Percentiles rank a stretch among this genome's conserved stretches.
Evolutionary conservation across 2,113 vertebrate genomes (phyloP).

Genomic region (Myocastor coypus): DNA sequence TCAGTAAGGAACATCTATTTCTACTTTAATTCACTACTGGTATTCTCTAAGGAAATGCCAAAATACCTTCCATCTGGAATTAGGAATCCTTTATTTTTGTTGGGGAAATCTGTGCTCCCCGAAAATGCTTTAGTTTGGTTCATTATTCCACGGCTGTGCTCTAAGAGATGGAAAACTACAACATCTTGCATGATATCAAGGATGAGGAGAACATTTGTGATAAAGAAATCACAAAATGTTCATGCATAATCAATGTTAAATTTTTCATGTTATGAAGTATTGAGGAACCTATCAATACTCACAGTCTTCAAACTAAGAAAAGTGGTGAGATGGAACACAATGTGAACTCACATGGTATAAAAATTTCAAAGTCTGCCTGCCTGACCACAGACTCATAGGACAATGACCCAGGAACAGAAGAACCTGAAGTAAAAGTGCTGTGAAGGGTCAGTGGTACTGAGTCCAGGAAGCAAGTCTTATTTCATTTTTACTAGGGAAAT

Average conservation of each 20-base stretch:
- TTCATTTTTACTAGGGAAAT: neutral
- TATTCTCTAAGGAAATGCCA: constrained; percentile 64
- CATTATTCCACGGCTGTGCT: constrained; percentile 37
- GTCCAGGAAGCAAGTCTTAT: neutral
- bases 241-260: neutral
- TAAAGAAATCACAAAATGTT: neutral
- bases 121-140: constrained; percentile 53
- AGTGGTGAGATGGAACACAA: neutral
- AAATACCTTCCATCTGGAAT: constrained; percentile 78
- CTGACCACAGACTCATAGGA: neutral
- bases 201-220: neutral
- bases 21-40: constrained; percentile 67
- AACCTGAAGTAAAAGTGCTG: neutral
- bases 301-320: neutral
- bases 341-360: neutral
- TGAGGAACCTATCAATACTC: neutral
- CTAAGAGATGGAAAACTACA: constrained; percentile 51
- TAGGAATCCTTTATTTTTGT: constrained; percentile 71
- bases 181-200: constrained; percentile 23
- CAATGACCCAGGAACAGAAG: neutral
- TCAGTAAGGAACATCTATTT: constrained; percentile 45
- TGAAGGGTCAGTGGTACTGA: neutral
- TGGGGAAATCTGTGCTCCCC: constrained; percentile 62
- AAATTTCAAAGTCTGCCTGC: neutral
- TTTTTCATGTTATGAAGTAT: neutral